A percentile compares a stretch with the other conserved stretches of the same genome.
Conservation (phyloP, 2,888 invertebrate genomes). For the Drosophila tripunctata region DNA sequence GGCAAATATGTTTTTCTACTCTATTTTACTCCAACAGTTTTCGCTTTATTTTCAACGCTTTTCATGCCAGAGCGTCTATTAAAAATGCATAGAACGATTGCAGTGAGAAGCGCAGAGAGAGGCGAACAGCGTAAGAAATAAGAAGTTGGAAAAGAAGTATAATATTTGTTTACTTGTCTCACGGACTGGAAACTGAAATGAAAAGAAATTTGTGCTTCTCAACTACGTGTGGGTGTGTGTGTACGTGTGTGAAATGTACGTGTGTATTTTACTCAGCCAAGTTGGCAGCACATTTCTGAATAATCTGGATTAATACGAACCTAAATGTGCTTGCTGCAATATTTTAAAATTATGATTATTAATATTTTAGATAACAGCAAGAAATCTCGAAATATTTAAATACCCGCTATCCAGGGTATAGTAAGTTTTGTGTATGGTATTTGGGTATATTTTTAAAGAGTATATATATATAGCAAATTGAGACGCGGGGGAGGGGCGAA, state of each 20-base stretch:
- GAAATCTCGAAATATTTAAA: no score
- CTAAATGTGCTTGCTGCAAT: background rate
- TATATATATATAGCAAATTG: no score
- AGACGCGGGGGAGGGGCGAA: no score
- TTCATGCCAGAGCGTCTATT: slow-evolving; percentile 40
- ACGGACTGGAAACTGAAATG: slow-evolving; percentile 35
- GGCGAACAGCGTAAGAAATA: background rate
- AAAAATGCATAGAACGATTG: slow-evolving; percentile 61
- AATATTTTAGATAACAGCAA: no score
- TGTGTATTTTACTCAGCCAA: slow-evolving; percentile 9
- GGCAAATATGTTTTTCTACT: slow-evolving; percentile 64
- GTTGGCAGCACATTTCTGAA: slow-evolving; percentile 30
- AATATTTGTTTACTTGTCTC: slow-evolving; percentile 26
- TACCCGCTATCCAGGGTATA: no score
- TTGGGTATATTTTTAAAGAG: no score
- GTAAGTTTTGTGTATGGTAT: no score
- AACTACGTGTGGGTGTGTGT: background rate
- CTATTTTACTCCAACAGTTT: background rate
- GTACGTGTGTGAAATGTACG: background rate
- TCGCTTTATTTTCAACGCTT: background rate
- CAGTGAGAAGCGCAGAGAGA: no score
- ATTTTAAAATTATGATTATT: no score
- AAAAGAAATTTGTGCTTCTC: slow-evolving; percentile 43
- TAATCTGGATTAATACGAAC: slow-evolving; percentile 27
- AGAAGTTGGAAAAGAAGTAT: background rate